Conservation (phyloP, 2,888 invertebrate genomes). For the Aethes cnicana region DNA sequence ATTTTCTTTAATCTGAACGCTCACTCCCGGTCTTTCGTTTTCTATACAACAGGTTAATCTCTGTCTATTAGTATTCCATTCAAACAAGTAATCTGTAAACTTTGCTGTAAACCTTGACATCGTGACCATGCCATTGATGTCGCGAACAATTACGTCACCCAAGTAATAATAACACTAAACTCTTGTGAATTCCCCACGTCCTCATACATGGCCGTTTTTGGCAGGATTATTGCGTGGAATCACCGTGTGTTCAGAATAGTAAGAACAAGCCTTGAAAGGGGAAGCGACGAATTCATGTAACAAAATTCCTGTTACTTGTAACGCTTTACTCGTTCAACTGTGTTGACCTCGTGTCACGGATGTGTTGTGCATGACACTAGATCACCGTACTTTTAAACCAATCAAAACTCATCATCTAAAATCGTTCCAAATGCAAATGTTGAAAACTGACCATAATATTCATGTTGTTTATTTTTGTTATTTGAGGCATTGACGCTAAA, state of each 20-base stretch:
- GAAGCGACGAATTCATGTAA: background rate
- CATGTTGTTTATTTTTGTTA: conserved; percentile 24
- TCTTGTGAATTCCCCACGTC: conserved; percentile 29
- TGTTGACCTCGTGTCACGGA: conserved; percentile 13
- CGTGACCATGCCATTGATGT: conserved; percentile 35
- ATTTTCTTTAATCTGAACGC: conserved; percentile 25
- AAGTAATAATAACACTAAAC: conserved; percentile 34
- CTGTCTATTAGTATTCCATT: conserved; percentile 21
- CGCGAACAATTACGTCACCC: conserved; percentile 33
- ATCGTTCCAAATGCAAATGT: conserved; percentile 19
- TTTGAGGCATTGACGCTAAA: conserved; percentile 18
- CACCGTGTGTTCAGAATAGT: conserved; percentile 17
- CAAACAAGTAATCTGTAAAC: conserved; percentile 27
- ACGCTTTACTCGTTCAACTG: background rate
- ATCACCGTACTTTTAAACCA: conserved; percentile 2
- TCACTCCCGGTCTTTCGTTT: background rate
- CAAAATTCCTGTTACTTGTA: background rate
- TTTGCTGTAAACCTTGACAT: conserved; percentile 38
- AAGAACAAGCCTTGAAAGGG: conserved; percentile 18
- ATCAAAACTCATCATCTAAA: conserved; percentile 13
- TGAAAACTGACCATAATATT: conserved; percentile 11
- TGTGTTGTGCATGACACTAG: conserved; percentile 10
- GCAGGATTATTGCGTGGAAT: conserved; percentile 18
- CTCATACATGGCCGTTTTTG: conserved; percentile 26
- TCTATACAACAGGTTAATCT: conserved; percentile 20